Evolutionary conservation across 2,888 invertebrate species (phyloP).

Genomic region (Vanessa cardui): DNA sequence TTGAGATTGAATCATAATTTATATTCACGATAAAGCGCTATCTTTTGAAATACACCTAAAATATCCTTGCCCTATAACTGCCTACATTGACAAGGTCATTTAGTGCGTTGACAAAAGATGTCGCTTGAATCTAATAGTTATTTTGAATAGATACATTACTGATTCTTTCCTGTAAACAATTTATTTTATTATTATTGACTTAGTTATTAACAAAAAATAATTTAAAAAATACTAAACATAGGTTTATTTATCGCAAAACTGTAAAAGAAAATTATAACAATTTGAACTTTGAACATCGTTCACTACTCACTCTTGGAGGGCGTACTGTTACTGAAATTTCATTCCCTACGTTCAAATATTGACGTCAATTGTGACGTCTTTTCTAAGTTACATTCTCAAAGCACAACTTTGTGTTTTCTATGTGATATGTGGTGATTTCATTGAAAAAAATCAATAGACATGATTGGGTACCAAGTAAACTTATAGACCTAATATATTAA

Average conservation of each 20-base stretch:
- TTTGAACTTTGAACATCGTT: background rate
- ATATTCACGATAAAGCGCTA: background rate
- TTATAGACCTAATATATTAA: slow-evolving; percentile 10
- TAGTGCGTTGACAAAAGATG: background rate
- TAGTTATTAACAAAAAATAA: too few species aligned
- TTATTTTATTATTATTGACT: too few species aligned
- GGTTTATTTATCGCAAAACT: too few species aligned
- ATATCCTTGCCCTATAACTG: background rate
- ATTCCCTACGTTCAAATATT: slow-evolving; percentile 27
- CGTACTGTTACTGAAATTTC: background rate
- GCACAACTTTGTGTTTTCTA: slow-evolving; percentile 31
- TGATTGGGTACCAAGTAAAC: slow-evolving; percentile 17
- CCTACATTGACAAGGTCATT: background rate
- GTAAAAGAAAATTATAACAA: too few species aligned
- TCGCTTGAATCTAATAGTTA: background rate
- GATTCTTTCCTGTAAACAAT: too few species aligned
- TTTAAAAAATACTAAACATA: too few species aligned
- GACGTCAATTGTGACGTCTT: slow-evolving; percentile 45
- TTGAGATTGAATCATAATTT: too few species aligned
- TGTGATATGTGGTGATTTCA: slow-evolving; percentile 39
- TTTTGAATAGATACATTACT: background rate
- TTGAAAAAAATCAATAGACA: slow-evolving; percentile 28
- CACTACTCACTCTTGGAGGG: background rate
- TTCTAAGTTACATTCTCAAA: slow-evolving; percentile 38
- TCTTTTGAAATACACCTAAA: background rate